These are phyloP conservation scores for Sipha maydis DNA, from an alignment of 2,888 invertebrate species.

Conservation along the genomic window DNA sequence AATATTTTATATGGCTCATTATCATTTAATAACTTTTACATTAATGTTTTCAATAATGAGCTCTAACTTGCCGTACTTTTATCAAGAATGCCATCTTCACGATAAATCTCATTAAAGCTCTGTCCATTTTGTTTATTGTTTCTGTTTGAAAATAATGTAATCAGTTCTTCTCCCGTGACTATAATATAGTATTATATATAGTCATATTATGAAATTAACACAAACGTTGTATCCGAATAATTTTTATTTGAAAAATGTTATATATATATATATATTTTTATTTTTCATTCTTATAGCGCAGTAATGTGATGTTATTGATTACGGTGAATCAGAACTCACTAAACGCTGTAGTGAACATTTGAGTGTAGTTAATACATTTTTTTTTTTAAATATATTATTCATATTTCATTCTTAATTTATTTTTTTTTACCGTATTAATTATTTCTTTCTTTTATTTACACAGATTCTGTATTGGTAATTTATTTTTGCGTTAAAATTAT, in stretches of 20 bases:
- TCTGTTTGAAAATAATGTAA: background rate
- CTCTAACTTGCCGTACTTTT: background rate
- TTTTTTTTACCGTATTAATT: background rate
- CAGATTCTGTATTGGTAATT: background rate
- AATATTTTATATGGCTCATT: conserved; percentile 28
- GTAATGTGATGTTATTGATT: background rate
- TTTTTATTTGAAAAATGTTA: no score
- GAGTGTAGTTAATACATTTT: background rate
- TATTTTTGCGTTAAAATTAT: background rate
- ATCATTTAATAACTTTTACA: conserved; percentile 38
- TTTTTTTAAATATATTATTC: background rate
- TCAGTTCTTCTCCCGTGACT: background rate
- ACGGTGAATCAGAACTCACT: background rate
- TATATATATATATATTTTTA: no score
- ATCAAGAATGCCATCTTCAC: conserved; percentile 22
- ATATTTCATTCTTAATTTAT: background rate
- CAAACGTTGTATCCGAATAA: no score
- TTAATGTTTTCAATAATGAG: conserved; percentile 52
- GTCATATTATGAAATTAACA: no score
- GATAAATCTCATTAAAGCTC: conserved; percentile 1
- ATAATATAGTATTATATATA: no score
- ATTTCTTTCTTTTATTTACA: background rate
- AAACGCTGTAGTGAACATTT: background rate
- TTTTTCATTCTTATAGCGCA: background rate
- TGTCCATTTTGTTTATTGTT: background rate